Percentiles rank a stretch among this genome's conserved stretches.
Conservation (phyloP, 2,113 vertebrate species). For the Heloderma charlesbogerti region DNA sequence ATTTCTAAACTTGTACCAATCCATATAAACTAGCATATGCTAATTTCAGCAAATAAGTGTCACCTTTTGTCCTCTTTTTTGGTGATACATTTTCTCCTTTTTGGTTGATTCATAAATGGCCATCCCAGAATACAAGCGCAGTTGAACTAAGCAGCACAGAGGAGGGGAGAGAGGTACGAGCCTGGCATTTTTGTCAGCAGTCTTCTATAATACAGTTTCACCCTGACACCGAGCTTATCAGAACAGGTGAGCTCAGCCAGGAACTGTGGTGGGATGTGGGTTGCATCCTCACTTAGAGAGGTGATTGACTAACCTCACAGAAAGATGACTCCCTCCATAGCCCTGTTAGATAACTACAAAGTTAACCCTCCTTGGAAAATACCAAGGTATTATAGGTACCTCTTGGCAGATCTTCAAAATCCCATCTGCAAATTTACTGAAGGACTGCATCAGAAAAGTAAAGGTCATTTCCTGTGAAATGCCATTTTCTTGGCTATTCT, state of each 20-base stretch:
- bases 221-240: not conserved
- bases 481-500: slow-evolving; percentile 17
- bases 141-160: not conserved
- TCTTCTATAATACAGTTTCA: not conserved
- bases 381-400: not conserved
- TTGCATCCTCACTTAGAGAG: not conserved
- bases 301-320: not conserved
- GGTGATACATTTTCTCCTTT: too few relatives aligned
- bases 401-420: slow-evolving; percentile 6
- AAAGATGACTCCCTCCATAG: not conserved
- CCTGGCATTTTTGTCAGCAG: not conserved
- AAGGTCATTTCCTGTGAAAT: slow-evolving; percentile 15
- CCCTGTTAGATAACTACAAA: not conserved
- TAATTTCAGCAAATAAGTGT: too few relatives aligned
- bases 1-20: too few relatives aligned
- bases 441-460: not conserved
- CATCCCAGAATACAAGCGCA: too few relatives aligned
- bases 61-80: too few relatives aligned
- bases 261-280: not conserved
- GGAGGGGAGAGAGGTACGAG: not conserved
- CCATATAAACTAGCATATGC: too few relatives aligned
- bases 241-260: not conserved
- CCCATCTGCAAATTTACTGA: not conserved
- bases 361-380: not conserved
- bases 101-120: too few relatives aligned